Evolutionary conservation across 23 tunicate species (phyloP).

Genomic region (Styela plicata): DNA sequence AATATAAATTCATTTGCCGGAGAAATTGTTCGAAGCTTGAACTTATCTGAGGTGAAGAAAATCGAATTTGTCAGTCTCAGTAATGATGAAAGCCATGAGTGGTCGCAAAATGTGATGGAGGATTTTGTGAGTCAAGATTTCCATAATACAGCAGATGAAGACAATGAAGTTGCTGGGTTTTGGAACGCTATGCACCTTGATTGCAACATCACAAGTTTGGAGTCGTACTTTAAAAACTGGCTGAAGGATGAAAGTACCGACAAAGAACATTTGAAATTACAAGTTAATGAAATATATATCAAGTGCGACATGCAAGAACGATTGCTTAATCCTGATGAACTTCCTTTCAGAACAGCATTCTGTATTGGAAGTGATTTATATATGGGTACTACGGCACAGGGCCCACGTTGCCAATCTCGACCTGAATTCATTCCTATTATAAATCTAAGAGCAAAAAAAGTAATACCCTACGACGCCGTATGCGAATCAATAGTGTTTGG

Average conservation of each 20-base stretch:
- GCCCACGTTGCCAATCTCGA: neutral
- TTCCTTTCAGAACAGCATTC: conserved; percentile 30
- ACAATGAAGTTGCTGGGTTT: conserved; percentile 33
- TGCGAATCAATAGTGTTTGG: conserved; percentile 85
- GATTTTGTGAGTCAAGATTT: neutral
- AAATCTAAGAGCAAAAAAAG: conserved; percentile 31
- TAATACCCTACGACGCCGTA: conserved; percentile 26
- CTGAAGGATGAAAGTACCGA: conserved; percentile 61
- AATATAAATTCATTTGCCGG: neutral
- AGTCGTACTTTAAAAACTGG: conserved; percentile 49
- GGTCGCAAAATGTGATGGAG: neutral
- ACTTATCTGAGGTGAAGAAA: conserved; percentile 32
- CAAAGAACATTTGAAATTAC: conserved; percentile 64
- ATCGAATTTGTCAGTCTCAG: conserved; percentile 42
- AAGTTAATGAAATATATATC: conserved; percentile 29
- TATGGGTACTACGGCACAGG: conserved; percentile 5
- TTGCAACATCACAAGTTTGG: conserved; percentile 37
- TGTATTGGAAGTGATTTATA: conserved; percentile 16
- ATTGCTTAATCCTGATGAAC: conserved; percentile 42
- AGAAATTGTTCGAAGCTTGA: conserved; percentile 30
- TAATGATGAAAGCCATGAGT: neutral
- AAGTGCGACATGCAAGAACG: conserved; percentile 75
- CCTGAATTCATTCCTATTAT: conserved; percentile 36
- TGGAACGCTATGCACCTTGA: conserved; percentile 45
- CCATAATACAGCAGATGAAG: conserved; percentile 2